phyloP scores from a whole-genome alignment of 2,113 vertebrate species.

The Chaenogobius annularis region DNA sequence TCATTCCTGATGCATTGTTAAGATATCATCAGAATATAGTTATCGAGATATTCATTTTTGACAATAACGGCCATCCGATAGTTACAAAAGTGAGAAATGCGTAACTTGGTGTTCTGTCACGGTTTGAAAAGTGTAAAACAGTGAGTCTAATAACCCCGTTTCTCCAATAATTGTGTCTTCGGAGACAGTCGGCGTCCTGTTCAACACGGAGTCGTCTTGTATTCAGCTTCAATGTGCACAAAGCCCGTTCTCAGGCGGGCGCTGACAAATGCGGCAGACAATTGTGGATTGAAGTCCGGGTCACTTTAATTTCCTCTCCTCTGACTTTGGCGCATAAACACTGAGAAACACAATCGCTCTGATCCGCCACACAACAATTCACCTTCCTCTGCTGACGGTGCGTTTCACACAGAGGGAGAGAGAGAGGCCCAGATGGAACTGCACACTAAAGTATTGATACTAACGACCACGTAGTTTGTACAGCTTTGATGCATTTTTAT shows the following conservation, averaged over 20 bases:
- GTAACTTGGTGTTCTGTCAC: too few species aligned
- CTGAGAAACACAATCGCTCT: slow-evolving; percentile 37
- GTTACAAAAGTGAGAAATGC: too few species aligned
- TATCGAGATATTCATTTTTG: too few species aligned
- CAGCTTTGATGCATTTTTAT: too few species aligned
- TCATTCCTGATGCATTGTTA: too few species aligned
- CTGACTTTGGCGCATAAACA: slow-evolving; percentile 44
- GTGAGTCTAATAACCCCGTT: too few species aligned
- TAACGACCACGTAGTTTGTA: too few species aligned
- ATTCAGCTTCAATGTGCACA: slow-evolving; percentile 4
- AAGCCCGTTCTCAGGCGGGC: neutral
- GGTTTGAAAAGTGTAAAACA: too few species aligned
- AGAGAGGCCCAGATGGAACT: slow-evolving; percentile 15
- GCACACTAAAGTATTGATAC: neutral
- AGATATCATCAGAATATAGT: too few species aligned
- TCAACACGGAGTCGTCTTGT: too few species aligned
- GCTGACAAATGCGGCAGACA: slow-evolving; percentile 12
- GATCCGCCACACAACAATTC: slow-evolving; percentile 20
- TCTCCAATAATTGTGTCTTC: neutral
- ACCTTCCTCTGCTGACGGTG: slow-evolving; percentile 30
- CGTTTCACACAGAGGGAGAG: slow-evolving; percentile 14
- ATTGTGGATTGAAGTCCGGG: slow-evolving; percentile 19
- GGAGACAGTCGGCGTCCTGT: slow-evolving; percentile 13
- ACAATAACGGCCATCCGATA: too few species aligned
- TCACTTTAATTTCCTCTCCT: slow-evolving; percentile 33